Evolutionary conservation across 2,113 vertebrate genomes (phyloP), one percentile per base, ranked within the genome.

Genomic region (Mesoclemmys tuberculata): DNA sequence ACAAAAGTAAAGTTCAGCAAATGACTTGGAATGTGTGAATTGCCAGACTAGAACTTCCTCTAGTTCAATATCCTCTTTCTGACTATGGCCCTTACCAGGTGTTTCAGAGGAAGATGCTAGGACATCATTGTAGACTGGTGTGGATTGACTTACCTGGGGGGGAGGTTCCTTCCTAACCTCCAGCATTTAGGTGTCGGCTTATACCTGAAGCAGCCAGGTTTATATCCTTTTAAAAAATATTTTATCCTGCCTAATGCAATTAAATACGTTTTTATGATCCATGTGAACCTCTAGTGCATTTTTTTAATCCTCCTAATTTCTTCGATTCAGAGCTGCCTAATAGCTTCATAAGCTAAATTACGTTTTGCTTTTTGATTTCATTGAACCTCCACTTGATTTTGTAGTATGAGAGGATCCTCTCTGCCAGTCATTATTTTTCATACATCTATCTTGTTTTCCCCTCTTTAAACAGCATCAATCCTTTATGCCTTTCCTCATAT

Each of bases 11-110:
- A 93, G 38, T 95, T 96, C 1, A 31, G 31, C 88, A 21, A 21
- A 0, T 84, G 84, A 92, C 91, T 94, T 87, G 87, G 94, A 64
- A 80, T 56, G 1, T 83, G 88, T 91, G 92, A 95, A 96, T 94
- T 82, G 61, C 88, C 87, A 49, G 93, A 75, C 93, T 93, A 92
- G 52, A 84, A 89, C 87, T 90, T 61, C 3, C 86, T 49, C 21
- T 41, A 74, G 21, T 74, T 19, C 5, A 8, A 41, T 74, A 24
- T 74, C 19, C 31, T 38, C n/a, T 74, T 41, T 41, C n/a, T 74
- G n/a, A 24, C 38, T 38, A 26, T 26, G 21, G 10, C n/a, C n/a
- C 38, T 10, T 24, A 3, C 21, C 19, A 21, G 68, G 38, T 22
- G 68, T n/a, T 74, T 74, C 38, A 12, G 68, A 41, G 22, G 68